Base-by-base conservation (phyloP, 2,888 invertebrate genomes). In the Ophonus ardosiacus region DNA sequence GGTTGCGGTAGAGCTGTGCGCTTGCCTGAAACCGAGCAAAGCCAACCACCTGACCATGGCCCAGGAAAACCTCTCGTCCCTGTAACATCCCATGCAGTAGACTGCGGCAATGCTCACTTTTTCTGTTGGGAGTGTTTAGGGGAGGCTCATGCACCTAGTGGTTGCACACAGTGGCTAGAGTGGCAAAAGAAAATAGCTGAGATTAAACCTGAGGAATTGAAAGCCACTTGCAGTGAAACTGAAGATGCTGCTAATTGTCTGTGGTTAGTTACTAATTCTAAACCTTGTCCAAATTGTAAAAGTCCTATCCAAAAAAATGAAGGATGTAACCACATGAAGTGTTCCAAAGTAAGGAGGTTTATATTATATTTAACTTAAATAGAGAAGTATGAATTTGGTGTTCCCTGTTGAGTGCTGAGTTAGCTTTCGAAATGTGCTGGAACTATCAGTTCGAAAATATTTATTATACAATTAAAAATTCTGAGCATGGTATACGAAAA, bases 301-400 rank as follows among this genome's bases (percentile, higher is more conserved):
- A 94, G 94, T 87, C 95, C 95, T 3, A 95, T 95, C 86, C 95
- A 95, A 90, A 95, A 95, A 89, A 95, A 94, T 88, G 95, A 95
- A 90, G 95, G 94, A 17, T 95, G 95, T 90, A 95, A 95, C 89
- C 95, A 95, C 89, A 95, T 95, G 94, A 95, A 94, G 89, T 95
- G 95, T 90, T 94, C 94, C 76, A 95, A 95, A 92, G 94, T 94
- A 90, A 87, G 84, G 21, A 31, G 17, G 4, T 1, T 59, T 59
- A n/a, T 17, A 59, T 17, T 59, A 15, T 59, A 17, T 59, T 59
- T 5, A 17, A n/a, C 18, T 21, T 13, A 68, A 68, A 31, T 43
- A 40, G 8, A 74, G 13, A 21, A 15, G 18, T 18, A 6, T 24
- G n/a, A 68, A 15, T 68, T 1, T 10, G 43, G 7, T 51, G 43